Percentiles rank a stretch among this genome's conserved stretches.
Evolutionary conservation across 2,888 invertebrate species (phyloP).

Genomic region (Nysson spinosus): DNA sequence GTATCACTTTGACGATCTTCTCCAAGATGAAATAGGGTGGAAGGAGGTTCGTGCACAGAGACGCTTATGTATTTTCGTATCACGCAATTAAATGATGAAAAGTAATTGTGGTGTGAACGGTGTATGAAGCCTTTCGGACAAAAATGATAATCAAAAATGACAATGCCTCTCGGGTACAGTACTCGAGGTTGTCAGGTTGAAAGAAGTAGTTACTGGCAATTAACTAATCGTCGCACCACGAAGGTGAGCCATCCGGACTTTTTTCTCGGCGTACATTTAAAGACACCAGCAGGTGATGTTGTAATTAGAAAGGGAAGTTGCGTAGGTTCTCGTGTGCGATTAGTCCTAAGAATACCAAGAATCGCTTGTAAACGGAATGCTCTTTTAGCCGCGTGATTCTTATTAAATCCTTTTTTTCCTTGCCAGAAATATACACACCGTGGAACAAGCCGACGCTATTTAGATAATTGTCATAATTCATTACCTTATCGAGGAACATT

Average conservation of each 20-base stretch:
- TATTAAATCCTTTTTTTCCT: not conserved
- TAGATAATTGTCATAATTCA: conserved; percentile 27
- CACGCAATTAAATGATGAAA: too few relatives aligned
- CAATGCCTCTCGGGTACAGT: too few relatives aligned
- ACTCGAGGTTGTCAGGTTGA: too few relatives aligned
- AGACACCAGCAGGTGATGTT: conserved; percentile 14
- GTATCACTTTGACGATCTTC: conserved; percentile 8
- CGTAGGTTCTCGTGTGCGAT: conserved; percentile 8
- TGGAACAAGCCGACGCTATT: not conserved
- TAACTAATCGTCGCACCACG: conserved; percentile 10
- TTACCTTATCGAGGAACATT: conserved; percentile 7
- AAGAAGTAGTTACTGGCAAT: not conserved
- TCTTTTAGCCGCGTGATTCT: not conserved
- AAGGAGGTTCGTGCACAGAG: too few relatives aligned
- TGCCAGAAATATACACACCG: not conserved
- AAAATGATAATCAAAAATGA: too few relatives aligned
- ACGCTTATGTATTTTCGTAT: too few relatives aligned
- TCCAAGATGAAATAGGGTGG: too few relatives aligned
- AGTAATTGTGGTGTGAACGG: too few relatives aligned
- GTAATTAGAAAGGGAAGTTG: conserved; percentile 43
- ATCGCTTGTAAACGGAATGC: conserved; percentile 4
- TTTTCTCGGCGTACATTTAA: conserved; percentile 3
- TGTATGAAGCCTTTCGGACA: too few relatives aligned
- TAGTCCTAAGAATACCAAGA: conserved; percentile 10
- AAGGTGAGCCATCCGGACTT: conserved; percentile 3